Percentiles rank a stretch among this genome's conserved stretches.
Conservation (phyloP, 1,140 invertebrate species). For the Battus philenor region DNA sequence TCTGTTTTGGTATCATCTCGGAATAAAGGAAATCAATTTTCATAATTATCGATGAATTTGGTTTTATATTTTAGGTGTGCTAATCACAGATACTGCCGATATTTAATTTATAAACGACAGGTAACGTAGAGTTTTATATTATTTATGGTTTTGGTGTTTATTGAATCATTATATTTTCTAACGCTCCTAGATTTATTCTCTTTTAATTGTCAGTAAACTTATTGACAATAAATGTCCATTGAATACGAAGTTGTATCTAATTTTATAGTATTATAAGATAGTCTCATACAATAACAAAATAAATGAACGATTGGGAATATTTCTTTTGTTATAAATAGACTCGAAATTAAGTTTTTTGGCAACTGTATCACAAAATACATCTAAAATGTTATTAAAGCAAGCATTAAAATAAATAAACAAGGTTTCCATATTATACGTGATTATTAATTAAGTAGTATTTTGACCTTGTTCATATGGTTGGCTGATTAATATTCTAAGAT, state of each 20-base stretch:
- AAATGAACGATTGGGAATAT: conserved; percentile 1
- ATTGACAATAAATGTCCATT: no score
- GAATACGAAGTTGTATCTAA: background rate
- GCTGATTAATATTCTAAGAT: background rate
- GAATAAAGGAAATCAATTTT: conserved; percentile 64
- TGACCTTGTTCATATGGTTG: background rate
- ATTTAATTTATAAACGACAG: conserved; percentile 30
- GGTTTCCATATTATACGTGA: background rate
- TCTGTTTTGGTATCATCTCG: conserved; percentile 67
- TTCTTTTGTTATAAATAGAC: conserved; percentile 18
- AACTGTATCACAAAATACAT: background rate
- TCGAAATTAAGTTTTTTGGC: conserved; percentile 6
- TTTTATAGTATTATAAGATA: background rate
- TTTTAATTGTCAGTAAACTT: conserved; percentile 9
- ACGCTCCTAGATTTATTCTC: conserved; percentile 10
- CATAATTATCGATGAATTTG: conserved; percentile 48
- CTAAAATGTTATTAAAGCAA: background rate
- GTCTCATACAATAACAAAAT: no score
- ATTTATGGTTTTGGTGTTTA: conserved; percentile 9
- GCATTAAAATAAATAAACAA: background rate
- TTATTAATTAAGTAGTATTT: background rate
- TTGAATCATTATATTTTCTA: conserved; percentile 14
- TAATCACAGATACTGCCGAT: conserved; percentile 30
- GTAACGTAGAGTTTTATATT: conserved; percentile 31
- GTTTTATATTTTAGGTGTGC: conserved; percentile 29